phyloP scores from a whole-genome alignment of 2,888 invertebrate species.

The Tipula vernalis region DNA sequence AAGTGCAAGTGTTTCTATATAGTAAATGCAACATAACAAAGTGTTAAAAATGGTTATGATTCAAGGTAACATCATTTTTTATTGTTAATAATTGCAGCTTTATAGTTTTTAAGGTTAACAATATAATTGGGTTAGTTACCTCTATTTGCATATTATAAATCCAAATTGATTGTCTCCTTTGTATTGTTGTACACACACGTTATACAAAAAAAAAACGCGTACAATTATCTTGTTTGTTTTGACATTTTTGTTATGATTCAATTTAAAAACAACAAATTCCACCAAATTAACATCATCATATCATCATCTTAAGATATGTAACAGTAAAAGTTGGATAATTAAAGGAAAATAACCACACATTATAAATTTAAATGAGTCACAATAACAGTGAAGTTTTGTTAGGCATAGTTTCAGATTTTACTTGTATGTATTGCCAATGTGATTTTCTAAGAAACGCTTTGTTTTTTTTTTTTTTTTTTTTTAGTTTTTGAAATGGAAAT shows the following conservation, averaged over 20 bases:
- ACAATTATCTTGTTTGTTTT: background rate
- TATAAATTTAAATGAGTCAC: background rate
- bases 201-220: background rate
- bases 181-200: background rate
- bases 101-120: background rate
- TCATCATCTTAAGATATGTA: background rate
- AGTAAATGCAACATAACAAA: background rate
- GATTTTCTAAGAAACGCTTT: background rate
- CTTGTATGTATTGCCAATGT: background rate
- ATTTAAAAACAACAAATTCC: background rate
- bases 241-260: background rate
- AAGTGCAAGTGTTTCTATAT: background rate
- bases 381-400: background rate
- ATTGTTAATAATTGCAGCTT: background rate
- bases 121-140: background rate
- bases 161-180: background rate
- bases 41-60: background rate
- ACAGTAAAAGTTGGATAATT: background rate
- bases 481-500: background rate
- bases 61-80: background rate
- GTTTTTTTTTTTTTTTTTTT: background rate
- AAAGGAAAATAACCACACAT: background rate
- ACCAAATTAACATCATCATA: background rate
- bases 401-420: background rate
- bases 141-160: background rate